Evolutionary conservation across 2,797 vertebrate species (phyloP), one percentile per base, ranked within the genome.

Genomic region (Hydrocynus forskahlii): DNA sequence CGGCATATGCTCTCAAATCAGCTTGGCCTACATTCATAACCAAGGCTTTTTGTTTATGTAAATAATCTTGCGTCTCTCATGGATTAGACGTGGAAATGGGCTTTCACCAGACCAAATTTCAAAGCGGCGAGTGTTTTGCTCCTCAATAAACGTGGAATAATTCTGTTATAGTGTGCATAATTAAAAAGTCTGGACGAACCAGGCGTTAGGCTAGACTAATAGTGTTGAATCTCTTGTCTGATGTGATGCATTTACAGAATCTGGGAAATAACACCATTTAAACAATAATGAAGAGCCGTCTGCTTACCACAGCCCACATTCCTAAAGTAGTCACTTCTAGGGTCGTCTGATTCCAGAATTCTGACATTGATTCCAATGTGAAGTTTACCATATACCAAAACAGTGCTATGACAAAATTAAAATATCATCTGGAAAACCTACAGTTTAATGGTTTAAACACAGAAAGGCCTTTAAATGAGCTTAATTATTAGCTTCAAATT

Each of bases 1-100:
- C 9, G 79, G 70, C 72, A 81, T 87, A 84, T 82, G 85, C 76
- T 87, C 72, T 67, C 78, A 86, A 83, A 88, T 64, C 76, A 75
- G 81, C 86, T 86, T 87, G 88, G 60, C 90, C 90, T 90, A 91
- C 86, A 91, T 92, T 89, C 85, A 73, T 74, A 75, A 67, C 76
- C 63, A 38, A 83, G 77, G 75, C 55, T 76, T 79, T 86, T 86
- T 87, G 86, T 89, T 89, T 88, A 85, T 86, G 82, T 82, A 91
- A 86, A 90, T 89, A 91, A 91, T 91, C 88, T 89, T 69, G 75
- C 81, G 87, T 89, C 86, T 88, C 82, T 86, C 70, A 80, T 86
- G 89, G 88, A 91, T 91, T 92, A 91, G 76, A 67, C 70, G 69
- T 80, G 86, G 81, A 19, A 79, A 63, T 72, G 81, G 85, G 69